phyloP scores from a whole-genome alignment of 2,888 invertebrate species.

The Plebejus anna region DNA sequence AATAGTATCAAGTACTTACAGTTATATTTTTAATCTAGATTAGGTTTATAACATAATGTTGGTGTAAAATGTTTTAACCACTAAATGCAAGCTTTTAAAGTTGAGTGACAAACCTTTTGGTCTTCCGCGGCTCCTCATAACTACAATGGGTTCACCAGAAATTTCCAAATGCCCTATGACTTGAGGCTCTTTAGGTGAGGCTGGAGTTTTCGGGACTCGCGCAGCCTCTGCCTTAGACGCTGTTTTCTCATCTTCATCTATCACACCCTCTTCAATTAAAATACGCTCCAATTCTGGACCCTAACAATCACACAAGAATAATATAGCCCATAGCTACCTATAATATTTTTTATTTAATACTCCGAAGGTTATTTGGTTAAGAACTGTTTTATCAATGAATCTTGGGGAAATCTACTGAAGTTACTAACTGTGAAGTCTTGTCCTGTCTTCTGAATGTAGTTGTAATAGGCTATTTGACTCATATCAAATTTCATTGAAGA shows the following conservation, averaged over 20 bases:
- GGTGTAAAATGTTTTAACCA: no score
- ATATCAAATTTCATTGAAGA: no score
- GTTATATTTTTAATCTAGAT: not conserved
- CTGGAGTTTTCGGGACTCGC: constrained; percentile 37
- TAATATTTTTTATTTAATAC: no score
- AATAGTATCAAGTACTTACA: not conserved
- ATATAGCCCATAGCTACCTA: not conserved
- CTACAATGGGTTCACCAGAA: constrained; percentile 82
- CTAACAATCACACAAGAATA: constrained; percentile 47
- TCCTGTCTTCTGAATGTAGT: no score
- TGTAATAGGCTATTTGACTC: no score
- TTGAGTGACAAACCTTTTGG: constrained; percentile 61
- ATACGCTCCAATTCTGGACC: constrained; percentile 88
- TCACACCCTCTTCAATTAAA: constrained; percentile 85
- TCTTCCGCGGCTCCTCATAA: constrained; percentile 78
- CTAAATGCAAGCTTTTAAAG: not conserved
- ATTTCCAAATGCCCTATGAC: constrained; percentile 84
- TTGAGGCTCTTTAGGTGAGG: constrained; percentile 62
- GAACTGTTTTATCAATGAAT: no score
- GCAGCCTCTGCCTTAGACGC: constrained; percentile 39
- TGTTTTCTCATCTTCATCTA: constrained; percentile 79
- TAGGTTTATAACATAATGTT: no score
- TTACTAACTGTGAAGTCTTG: no score
- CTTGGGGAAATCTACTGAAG: no score
- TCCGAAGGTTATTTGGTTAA: no score